Conservation (phyloP, 2,888 invertebrate genomes). For the Tipula confusa region DNA sequence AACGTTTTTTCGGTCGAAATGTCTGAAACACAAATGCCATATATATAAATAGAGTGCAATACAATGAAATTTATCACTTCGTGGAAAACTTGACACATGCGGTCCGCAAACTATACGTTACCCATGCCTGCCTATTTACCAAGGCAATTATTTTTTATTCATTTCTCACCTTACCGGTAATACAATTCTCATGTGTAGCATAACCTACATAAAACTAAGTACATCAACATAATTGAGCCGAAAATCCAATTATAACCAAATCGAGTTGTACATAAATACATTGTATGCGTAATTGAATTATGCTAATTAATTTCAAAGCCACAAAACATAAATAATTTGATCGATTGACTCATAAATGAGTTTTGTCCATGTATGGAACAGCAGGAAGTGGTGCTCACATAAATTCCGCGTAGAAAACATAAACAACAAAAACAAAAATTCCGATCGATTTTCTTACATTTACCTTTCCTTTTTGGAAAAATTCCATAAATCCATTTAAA, state of each 20-base stretch:
- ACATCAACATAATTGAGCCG: background rate
- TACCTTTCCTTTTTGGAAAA: constrained; percentile 75
- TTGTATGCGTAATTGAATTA: background rate
- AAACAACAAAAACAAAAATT: constrained; percentile 20
- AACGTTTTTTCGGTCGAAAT: constrained; percentile 82
- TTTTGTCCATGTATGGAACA: background rate
- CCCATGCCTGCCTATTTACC: background rate
- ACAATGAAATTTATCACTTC: constrained; percentile 25
- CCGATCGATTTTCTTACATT: constrained; percentile 36
- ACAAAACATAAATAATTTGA: background rate
- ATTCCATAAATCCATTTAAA: constrained; percentile 66
- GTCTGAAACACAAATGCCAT: constrained; percentile 57
- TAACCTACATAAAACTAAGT: background rate
- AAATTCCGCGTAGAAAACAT: background rate
- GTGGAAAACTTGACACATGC: background rate
- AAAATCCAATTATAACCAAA: background rate
- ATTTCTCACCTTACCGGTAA: background rate
- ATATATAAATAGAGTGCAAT: constrained; percentile 31
- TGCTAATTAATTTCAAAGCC: background rate
- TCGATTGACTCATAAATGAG: background rate
- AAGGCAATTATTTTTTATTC: background rate
- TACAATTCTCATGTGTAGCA: too few relatives aligned
- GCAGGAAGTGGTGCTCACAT: background rate
- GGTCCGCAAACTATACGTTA: background rate
- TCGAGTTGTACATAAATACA: background rate